Conservation (phyloP, 2,888 invertebrate genomes). For the Hyposoter dolosus region DNA sequence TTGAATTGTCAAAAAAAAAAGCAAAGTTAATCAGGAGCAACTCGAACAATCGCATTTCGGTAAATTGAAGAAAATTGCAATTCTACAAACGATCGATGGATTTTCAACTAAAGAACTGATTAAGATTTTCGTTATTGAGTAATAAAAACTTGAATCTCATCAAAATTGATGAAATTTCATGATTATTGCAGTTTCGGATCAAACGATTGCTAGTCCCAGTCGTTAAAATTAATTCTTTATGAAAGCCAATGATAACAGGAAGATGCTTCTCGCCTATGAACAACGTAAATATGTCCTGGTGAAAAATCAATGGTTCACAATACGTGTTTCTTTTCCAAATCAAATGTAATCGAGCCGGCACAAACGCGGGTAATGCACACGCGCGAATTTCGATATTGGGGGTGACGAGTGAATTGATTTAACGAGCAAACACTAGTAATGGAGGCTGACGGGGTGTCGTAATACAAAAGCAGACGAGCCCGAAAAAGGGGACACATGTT, state of each 20-base stretch:
- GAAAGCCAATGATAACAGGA: neutral
- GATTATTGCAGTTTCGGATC: neutral
- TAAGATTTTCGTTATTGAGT: neutral
- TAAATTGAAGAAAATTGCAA: neutral
- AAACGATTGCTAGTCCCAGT: neutral
- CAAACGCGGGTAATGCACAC: constrained; percentile 24
- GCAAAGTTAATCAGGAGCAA: neutral
- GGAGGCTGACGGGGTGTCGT: constrained; percentile 52
- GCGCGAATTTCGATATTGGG: constrained; percentile 45
- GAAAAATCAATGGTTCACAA: constrained; percentile 21
- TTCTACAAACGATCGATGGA: neutral
- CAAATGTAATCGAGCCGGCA: constrained; percentile 57
- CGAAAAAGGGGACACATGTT: constrained; percentile 43
- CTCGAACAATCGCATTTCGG: neutral
- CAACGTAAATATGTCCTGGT: neutral
- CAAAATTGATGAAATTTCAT: neutral
- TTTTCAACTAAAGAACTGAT: too few relatives aligned
- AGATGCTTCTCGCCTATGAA: neutral
- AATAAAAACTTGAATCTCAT: neutral
- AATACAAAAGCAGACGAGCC: constrained; percentile 40
- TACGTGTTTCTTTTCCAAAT: constrained; percentile 30
- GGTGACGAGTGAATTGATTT: constrained; percentile 63
- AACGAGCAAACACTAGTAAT: constrained; percentile 68
- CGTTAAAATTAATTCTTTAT: neutral
- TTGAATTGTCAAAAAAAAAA: neutral